Base-by-base conservation (phyloP, 2,113 vertebrate species). In the Aleadryas rufinucha region DNA sequence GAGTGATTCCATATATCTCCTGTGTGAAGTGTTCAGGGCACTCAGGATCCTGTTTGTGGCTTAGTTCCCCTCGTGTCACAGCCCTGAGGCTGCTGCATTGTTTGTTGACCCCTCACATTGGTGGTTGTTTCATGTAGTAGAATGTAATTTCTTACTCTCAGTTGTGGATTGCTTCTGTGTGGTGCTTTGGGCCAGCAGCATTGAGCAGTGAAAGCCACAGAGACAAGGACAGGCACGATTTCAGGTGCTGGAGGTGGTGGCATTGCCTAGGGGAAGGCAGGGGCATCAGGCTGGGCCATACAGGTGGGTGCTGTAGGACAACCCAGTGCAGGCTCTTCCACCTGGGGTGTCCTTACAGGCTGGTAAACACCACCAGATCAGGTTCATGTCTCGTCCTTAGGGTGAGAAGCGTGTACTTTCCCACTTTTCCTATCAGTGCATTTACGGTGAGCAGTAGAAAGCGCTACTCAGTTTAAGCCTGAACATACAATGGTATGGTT, bases 231-330 rank as follows among this genome's bases (percentile, higher is more conserved):
- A 30, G 50, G 42, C 6, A 49, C 39, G 31, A 9, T 53, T 33
- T 24, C 0, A 9, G 53, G 30, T 57, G 49, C 49, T 82, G 72
- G 45, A 63, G 63, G 66, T 16, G 16, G 47, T 7, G 37, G 31
- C 1, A 0, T 2, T 64, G 65, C 49, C 41, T 1, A 0, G 6
- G 70, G 18, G 6, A 33, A 10, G 14, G 39, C 39, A 63, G 1
- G 9, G 47, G 26, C 14, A 0, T 18, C 53, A 44, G 81, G 16
- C 44, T 22, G n/a, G 19, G 45, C 68, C 11, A 3, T 10, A 10
- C 1, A 8, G 28, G 13, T 2, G 12, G 19, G 15, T 0, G 1
- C 71, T 52, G 47, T 3, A 30, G 33, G 4, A 2, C 21, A 9
- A 12, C 7, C 13, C 18, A 16, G 59, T 4, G 27, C 49, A 44